Conservation (phyloP, 2,888 invertebrate species). For the Melanophora roralis region DNA sequence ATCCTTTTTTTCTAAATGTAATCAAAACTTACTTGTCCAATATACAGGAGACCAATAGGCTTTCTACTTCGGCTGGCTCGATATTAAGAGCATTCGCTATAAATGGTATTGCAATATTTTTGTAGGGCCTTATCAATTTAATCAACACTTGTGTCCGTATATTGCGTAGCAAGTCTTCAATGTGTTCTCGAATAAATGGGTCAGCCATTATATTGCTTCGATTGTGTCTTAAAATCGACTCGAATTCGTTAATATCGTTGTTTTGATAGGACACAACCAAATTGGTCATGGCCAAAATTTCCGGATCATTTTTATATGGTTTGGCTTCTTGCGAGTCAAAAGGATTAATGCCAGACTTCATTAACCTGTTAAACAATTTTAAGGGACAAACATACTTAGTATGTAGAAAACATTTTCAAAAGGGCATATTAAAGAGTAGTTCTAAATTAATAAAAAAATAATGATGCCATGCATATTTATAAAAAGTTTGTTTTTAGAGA, state of each 20-base stretch:
- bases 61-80: slow-evolving; percentile 96
- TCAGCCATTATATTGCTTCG: slow-evolving; percentile 98
- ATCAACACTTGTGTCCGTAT: slow-evolving; percentile 98
- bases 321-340: slow-evolving; percentile 99
- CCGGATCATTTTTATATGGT: slow-evolving; percentile 99
- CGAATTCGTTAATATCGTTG: slow-evolving; percentile 98
- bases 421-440: too few relatives aligned
- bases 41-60: slow-evolving; percentile 97
- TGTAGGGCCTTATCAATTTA: slow-evolving; percentile 98
- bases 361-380: slow-evolving; percentile 82
- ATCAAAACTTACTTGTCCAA: slow-evolving; percentile 88
- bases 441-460: too few relatives aligned
- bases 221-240: slow-evolving; percentile 95
- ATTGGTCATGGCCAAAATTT: slow-evolving; percentile 99
- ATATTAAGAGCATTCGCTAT: slow-evolving; percentile 97
- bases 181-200: slow-evolving; percentile 98
- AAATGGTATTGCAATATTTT: slow-evolving; percentile 97
- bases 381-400: too few relatives aligned
- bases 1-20: not conserved
- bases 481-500: too few relatives aligned
- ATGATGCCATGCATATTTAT: too few relatives aligned
- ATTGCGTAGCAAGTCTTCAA: slow-evolving; percentile 96
- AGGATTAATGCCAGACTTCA: slow-evolving; percentile 99
- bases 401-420: too few relatives aligned
- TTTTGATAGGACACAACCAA: slow-evolving; percentile 98